phyloP scores from a whole-genome alignment of 2,888 invertebrate genomes.

The Campoletis raptor region DNA sequence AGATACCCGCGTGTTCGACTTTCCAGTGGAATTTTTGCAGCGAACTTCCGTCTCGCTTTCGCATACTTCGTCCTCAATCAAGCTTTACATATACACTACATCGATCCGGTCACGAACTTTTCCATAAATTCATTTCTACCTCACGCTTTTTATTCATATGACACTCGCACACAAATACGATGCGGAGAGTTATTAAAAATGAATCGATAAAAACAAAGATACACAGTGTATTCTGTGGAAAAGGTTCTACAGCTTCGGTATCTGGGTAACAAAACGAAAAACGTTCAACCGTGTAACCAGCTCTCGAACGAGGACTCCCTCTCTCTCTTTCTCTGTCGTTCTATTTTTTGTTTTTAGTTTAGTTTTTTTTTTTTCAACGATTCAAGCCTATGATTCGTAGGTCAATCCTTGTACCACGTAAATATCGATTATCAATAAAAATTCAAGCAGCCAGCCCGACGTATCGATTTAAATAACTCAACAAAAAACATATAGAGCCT shows the following conservation, averaged over 20 bases:
- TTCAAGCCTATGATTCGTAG: slow-evolving; percentile 22
- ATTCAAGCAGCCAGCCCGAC: slow-evolving; percentile 2
- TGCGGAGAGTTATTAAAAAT: slow-evolving; percentile 51
- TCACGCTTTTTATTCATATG: slow-evolving; percentile 25
- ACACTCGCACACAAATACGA: not conserved
- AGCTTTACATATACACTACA: slow-evolving; percentile 39
- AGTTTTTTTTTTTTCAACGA: not conserved
- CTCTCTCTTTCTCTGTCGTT: not conserved
- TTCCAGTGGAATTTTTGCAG: slow-evolving; percentile 21
- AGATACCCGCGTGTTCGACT: slow-evolving; percentile 8
- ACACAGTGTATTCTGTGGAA: slow-evolving; percentile 25
- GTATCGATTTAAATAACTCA: not conserved
- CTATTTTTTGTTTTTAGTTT: too few species aligned
- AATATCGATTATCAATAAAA: slow-evolving; percentile 40
- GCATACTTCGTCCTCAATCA: slow-evolving; percentile 17
- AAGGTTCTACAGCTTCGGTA: slow-evolving; percentile 8
- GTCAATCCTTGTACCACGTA: not conserved
- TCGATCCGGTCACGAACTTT: slow-evolving; percentile 30
- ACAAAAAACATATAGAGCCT: not conserved
- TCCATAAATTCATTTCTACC: slow-evolving; percentile 54
- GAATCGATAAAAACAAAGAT: slow-evolving; percentile 48
- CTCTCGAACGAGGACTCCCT: not conserved
- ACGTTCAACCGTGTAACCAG: slow-evolving; percentile 25
- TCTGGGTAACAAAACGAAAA: slow-evolving; percentile 30
- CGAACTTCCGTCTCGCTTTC: slow-evolving; percentile 22